Conservation (phyloP, 92 coral and sea anemone species). For the Parazoanthus atlanticus region DNA sequence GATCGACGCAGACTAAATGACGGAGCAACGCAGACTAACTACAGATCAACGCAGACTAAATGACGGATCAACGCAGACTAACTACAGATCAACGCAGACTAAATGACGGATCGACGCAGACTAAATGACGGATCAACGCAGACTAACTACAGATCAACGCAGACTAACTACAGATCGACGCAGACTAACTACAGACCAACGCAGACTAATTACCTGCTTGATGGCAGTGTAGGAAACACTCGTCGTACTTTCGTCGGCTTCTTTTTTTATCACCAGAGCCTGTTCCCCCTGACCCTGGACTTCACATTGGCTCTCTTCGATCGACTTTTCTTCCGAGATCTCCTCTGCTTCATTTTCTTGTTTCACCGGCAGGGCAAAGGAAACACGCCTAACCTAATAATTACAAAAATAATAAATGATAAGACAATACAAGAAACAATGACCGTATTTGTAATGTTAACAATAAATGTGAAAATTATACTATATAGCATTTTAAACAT, state of each 20-base stretch:
- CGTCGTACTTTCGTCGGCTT: neutral
- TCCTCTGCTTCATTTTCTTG: conserved; percentile 58
- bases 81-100: too few relatives aligned
- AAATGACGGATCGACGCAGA: too few relatives aligned
- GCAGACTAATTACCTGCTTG: conserved; percentile 63
- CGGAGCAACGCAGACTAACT: too few relatives aligned
- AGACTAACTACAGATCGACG: neutral
- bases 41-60: too few relatives aligned
- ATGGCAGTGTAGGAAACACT: conserved; percentile 62
- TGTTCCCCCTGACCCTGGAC: conserved; percentile 14
- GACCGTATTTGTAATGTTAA: too few relatives aligned
- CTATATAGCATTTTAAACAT: too few relatives aligned
- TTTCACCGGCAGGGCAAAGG: conserved; percentile 91
- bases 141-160: too few relatives aligned
- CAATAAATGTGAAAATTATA: too few relatives aligned
- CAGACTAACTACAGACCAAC: neutral
- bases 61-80: too few relatives aligned
- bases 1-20: too few relatives aligned
- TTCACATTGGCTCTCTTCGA: conserved; percentile 44
- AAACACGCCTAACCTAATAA: conserved; percentile 85
- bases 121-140: too few relatives aligned
- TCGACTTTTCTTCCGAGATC: conserved; percentile 31
- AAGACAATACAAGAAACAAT: neutral
- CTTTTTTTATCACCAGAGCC: conserved; percentile 10
- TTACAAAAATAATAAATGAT: neutral